Percentiles rank a stretch among this genome's conserved stretches.
phyloP scores from a whole-genome alignment of 2,797 vertebrate genomes.

The Decapterus maruadsi region DNA sequence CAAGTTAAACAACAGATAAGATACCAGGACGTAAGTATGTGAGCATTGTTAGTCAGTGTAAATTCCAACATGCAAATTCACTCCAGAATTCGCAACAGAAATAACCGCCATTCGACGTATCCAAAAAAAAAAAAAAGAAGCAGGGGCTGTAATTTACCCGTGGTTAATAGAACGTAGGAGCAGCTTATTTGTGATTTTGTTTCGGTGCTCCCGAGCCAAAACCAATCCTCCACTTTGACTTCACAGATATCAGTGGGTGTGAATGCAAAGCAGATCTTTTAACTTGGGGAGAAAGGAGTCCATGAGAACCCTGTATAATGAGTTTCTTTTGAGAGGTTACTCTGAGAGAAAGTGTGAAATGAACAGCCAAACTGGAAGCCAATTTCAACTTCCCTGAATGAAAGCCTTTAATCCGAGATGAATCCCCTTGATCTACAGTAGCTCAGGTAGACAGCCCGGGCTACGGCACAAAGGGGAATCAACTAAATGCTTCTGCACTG shows the following conservation, averaged over 20 bases:
- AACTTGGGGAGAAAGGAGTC: conserved; percentile 50
- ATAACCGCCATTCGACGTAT: conserved; percentile 2
- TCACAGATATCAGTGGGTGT: conserved; percentile 52
- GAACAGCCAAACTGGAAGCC: conserved; percentile 71
- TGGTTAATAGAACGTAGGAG: conserved; percentile 46
- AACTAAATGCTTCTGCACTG: conserved; percentile 60
- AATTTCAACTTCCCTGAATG: conserved; percentile 71
- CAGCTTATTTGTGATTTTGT: conserved; percentile 52
- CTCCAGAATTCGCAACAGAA: conserved; percentile 11
- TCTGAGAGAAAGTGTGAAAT: conserved; percentile 75
- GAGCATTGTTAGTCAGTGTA: neutral
- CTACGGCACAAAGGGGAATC: conserved; percentile 56
- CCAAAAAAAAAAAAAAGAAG: conserved; percentile 21
- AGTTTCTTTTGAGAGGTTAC: conserved; percentile 70
- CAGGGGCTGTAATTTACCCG: conserved; percentile 25
- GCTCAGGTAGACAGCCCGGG: conserved; percentile 62
- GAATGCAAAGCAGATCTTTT: conserved; percentile 62
- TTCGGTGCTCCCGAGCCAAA: conserved; percentile 27
- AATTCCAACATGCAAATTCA: conserved; percentile 21
- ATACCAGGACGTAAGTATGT: neutral
- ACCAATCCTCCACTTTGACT: conserved; percentile 49
- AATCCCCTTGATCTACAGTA: conserved; percentile 75
- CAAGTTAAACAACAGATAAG: conserved; percentile 16
- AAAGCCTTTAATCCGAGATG: conserved; percentile 76
- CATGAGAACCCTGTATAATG: conserved; percentile 67